Conservation (phyloP, 2,113 vertebrate genomes). For the Laticauda colubrina region DNA sequence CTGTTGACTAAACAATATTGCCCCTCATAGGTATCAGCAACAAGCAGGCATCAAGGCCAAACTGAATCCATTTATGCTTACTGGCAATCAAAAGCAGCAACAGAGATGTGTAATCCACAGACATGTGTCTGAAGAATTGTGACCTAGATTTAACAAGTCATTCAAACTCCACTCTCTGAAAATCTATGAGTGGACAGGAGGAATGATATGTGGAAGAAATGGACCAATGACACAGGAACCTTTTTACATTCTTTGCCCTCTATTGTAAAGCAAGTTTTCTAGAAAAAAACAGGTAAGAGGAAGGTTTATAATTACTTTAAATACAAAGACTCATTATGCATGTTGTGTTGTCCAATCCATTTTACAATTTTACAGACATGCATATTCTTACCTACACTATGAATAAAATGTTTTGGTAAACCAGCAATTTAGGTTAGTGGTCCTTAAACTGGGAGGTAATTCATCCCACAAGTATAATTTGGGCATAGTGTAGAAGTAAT, state of each 20-base stretch:
- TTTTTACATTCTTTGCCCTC: not conserved
- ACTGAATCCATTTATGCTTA: not conserved
- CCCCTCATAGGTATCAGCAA: not conserved
- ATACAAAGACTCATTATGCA: not conserved
- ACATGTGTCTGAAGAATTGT: not conserved
- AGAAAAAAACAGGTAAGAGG: not conserved
- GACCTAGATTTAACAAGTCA: not conserved
- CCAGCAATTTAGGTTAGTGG: not conserved
- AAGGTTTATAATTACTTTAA: not conserved
- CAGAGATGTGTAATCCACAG: not conserved
- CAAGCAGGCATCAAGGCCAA: not conserved
- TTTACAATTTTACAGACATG: not conserved
- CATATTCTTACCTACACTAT: not conserved
- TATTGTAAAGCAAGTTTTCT: not conserved
- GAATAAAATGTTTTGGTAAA: not conserved
- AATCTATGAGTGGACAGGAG: not conserved
- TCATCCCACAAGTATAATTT: not conserved
- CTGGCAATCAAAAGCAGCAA: not conserved
- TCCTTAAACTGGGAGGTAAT: not conserved
- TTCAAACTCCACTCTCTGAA: not conserved
- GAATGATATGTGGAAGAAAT: not conserved
- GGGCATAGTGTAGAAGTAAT: not conserved
- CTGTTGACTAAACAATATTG: slow-evolving; percentile 10
- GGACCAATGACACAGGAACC: not conserved
- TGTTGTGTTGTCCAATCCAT: not conserved